phyloP scores from a whole-genome alignment of 2,113 vertebrate species.

The Phalacrocorax pelagicus region DNA sequence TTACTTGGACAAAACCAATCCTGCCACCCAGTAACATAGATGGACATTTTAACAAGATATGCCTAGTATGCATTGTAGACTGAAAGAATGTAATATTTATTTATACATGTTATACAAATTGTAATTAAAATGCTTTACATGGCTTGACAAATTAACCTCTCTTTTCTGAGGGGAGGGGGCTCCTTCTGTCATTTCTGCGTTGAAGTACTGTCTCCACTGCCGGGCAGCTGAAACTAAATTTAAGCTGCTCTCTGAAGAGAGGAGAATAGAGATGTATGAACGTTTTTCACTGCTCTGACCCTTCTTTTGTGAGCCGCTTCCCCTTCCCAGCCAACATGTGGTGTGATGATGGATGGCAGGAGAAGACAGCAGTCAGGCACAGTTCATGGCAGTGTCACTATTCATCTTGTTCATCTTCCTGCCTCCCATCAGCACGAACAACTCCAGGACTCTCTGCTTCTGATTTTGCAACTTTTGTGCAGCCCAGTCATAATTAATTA shows the following conservation, averaged over 20 bases:
- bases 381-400: slow-evolving; percentile 10
- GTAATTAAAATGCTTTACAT: slow-evolving; percentile 86
- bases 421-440: neutral
- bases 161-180: neutral
- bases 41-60: slow-evolving; percentile 61
- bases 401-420: slow-evolving; percentile 8
- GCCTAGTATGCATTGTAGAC: slow-evolving; percentile 77
- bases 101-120: slow-evolving; percentile 74
- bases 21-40: slow-evolving; percentile 53
- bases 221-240: neutral
- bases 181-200: neutral
- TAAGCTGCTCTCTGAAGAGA: neutral
- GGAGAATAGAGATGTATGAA: neutral
- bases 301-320: neutral
- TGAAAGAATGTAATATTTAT: slow-evolving; percentile 80
- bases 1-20: slow-evolving; percentile 23
- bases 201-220: neutral
- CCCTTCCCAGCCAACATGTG: neutral
- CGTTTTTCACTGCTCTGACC: neutral
- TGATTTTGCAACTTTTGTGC: neutral
- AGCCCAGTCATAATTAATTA: slow-evolving; percentile 42
- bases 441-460: neutral
- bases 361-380: slow-evolving; percentile 16
- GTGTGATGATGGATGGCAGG: neutral
- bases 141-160: slow-evolving; percentile 59